Evolutionary conservation across 2,113 vertebrate species (phyloP), one percentile per base, ranked within the genome.

Genomic region (Oryzias celebensis): DNA sequence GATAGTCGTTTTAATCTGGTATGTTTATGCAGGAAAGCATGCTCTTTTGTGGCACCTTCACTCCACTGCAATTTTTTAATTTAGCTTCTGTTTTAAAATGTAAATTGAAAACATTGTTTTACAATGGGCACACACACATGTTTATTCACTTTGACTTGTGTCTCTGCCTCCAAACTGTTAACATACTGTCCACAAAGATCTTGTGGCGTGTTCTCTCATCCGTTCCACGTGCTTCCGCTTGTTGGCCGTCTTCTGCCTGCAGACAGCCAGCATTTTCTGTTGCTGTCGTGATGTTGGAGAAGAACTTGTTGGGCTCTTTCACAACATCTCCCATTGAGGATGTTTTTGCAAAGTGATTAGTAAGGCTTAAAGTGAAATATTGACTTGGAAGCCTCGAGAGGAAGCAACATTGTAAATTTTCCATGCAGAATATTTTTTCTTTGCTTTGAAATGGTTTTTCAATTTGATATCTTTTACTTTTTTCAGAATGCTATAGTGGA

Each of bases 371-470:
- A 55, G 61, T 75, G 58, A 80, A 86, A 77, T 87, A 85, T 82
- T 75, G 58, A 76, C 57, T 62, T 85, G 69, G 78, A 85, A 65
- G 58, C 16, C 67, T 55, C 41, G 31, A 65, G 47, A 49, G 77
- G 80, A 77, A 83, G 52, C 54, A 65, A 50, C 41, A 52, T 83
- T 78, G 64, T n/a, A 63, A 62, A 66, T 74, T 86, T 88, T 88
- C 83, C 86, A 78, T 85, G 80, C 84, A 85, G 68, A 74, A 36
- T 36, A 36, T 36, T 68, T 76, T 78, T 58, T 75, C 43, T 73
- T 66, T 59, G 13, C 46, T 54, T 47, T 62, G 18, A 82, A 77
- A 91, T 86, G 65, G 42, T 61, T 84, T 91, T 88, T 89, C 87
- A 91, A 89, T 83, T 87, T 89, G 84, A 12, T 23, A 61, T 70